A percentile compares a stretch with the other conserved stretches of the same genome.
phyloP scores from a whole-genome alignment of 2,113 vertebrate genomes.

The Tricholaema leucomelas region DNA sequence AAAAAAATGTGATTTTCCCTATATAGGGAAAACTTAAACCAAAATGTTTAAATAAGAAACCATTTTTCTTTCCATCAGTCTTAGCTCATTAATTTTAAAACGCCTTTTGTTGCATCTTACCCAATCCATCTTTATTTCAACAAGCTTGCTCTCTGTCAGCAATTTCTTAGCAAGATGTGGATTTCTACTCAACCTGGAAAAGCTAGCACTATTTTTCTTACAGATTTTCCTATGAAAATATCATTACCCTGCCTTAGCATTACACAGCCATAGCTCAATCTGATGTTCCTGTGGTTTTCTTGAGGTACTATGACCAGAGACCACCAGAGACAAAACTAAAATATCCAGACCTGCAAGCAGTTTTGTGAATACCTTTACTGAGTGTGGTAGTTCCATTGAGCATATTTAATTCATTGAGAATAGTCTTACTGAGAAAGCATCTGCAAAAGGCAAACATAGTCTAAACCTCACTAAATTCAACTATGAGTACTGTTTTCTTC shows the following conservation, averaged over 20 bases:
- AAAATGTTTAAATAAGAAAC: neutral
- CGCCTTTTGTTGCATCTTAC: neutral
- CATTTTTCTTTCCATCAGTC: neutral
- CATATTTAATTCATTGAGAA: neutral
- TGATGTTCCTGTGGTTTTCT: neutral
- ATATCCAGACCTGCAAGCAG: neutral
- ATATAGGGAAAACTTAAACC: neutral
- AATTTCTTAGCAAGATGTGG: neutral
- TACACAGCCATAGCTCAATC: neutral
- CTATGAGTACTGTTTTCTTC: neutral
- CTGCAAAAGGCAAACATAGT: neutral
- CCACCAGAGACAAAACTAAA: neutral
- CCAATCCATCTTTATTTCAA: neutral
- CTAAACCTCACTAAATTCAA: neutral
- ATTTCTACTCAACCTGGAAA: neutral
- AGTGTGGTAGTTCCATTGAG: neutral
- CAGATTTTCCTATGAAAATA: neutral
- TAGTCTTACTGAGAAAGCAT: neutral
- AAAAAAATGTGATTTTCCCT: neutral
- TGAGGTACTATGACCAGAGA: neutral
- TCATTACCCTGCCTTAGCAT: neutral
- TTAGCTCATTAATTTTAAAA: neutral
- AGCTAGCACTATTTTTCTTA: neutral
- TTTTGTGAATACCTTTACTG: neutral
- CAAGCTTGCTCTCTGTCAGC: neutral